Evolutionary conservation across 2,888 invertebrate species (phyloP), one percentile per base, ranked within the genome.

Genomic region (Sepiola atlantica): DNA sequence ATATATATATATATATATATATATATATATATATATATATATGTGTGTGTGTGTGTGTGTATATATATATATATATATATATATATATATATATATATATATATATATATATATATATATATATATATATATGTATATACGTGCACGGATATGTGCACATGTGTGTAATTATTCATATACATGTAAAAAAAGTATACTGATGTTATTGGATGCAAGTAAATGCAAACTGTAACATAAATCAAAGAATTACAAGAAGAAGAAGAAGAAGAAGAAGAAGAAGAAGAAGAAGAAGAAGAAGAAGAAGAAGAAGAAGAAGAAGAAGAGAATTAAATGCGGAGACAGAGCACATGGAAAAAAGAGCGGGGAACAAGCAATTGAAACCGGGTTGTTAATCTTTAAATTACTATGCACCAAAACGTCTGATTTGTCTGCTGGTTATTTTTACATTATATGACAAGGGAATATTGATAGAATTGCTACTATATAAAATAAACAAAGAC

Each of bases 331-430:
- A 28, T 28, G 8, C 77, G 12, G n/a, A 28, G 14, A 77, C n/a
- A n/a, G 77, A 77, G 0, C 18, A 1, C 77, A 77, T 77, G 0
- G 14, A 77, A 28, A 16, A n/a, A n/a, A 77, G 77, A n/a, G 16
- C 2, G 2, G 45, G n/a, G n/a, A 77, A 61, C n/a, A 3, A n/a
- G 77, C n/a, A 77, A 77, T 77, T 77, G 77, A 77, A 77, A 77
- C 77, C n/a, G 28, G 77, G n/a, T 77, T 77, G 32, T 77, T 77
- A 77, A 77, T 77, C 77, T 77, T 77, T 77, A n/a, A 77, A 77
- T 77, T 77, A 77, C 77, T 77, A 77, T 77, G 77, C 77, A 77
- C 77, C 3, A n/a, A 77, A n/a, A 16, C 18, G 77, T 77, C 77
- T n/a, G 77, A 77, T 77, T 77, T 77, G 77, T 77, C 77, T 77